Conservation (phyloP, 2,797 vertebrate species). For the Myotis findleyi region DNA sequence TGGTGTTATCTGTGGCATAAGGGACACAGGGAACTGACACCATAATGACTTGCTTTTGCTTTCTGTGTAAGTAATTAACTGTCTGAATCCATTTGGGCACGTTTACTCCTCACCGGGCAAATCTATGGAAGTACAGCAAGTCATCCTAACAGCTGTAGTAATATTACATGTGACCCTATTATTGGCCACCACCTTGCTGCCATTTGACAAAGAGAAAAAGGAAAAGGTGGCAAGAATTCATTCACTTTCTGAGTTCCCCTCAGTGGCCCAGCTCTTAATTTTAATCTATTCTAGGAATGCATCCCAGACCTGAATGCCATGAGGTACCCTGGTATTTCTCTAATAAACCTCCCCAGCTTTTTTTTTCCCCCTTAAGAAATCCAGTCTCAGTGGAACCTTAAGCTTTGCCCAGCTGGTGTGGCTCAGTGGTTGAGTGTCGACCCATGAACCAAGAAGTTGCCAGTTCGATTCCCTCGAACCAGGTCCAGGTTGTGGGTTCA, state of each 20-base stretch:
- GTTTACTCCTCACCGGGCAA: not conserved
- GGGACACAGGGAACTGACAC: not conserved
- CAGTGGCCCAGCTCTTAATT: not conserved
- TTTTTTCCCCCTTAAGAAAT: not conserved
- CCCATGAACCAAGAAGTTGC: no score
- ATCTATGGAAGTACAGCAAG: not conserved
- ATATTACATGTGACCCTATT: not conserved
- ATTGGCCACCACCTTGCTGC: not conserved
- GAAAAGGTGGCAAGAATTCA: not conserved
- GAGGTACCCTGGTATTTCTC: not conserved
- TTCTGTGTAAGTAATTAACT: not conserved
- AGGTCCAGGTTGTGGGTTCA: no score
- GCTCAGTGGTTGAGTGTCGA: no score
- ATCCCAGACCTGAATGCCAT: not conserved
- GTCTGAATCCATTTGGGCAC: not conserved
- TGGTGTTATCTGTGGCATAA: not conserved
- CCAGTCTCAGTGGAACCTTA: not conserved
- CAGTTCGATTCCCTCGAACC: no score
- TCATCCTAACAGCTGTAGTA: not conserved
- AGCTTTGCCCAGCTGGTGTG: no score
- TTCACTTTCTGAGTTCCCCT: not conserved
- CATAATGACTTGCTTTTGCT: not conserved
- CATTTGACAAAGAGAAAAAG: not conserved
- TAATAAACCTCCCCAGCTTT: not conserved
- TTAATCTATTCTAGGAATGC: not conserved